Evolutionary conservation across 53 echinoderm and acorn worm species (phyloP).

Genomic region (Apostichopus leukothele): DNA sequence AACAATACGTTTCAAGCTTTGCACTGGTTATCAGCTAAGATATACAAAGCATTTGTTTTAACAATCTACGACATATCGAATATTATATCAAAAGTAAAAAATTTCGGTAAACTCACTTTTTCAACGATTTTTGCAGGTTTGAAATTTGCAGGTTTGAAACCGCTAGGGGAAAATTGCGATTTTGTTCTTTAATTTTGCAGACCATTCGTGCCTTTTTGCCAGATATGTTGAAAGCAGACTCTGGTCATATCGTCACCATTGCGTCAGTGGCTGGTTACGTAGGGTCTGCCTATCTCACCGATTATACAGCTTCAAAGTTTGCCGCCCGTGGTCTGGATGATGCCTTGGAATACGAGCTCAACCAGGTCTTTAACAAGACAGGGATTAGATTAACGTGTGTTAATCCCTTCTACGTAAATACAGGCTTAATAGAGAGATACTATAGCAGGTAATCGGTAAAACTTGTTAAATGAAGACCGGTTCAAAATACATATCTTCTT

Average conservation of each 20-base stretch:
- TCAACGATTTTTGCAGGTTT: too few species aligned
- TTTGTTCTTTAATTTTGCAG: conserved; percentile 34
- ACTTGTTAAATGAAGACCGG: too few species aligned
- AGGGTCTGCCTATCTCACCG: conserved; percentile 63
- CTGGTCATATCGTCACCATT: conserved; percentile 81
- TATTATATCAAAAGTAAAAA: too few species aligned
- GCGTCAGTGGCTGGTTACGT: conserved; percentile 68
- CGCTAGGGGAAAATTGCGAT: too few species aligned
- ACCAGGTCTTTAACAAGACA: conserved; percentile 48
- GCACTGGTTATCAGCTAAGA: too few species aligned
- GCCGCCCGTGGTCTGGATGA: conserved; percentile 76
- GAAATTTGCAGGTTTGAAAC: neutral
- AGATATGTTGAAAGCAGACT: conserved; percentile 73
- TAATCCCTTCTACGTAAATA: conserved; percentile 66
- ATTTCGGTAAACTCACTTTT: too few species aligned
- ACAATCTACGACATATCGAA: too few species aligned
- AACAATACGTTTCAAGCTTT: too few species aligned
- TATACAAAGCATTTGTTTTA: too few species aligned
- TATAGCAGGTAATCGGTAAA: conserved; percentile 49
- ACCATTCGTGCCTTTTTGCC: conserved; percentile 78
- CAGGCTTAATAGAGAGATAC: conserved; percentile 68
- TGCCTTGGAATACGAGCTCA: conserved; percentile 62
- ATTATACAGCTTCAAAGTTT: conserved; percentile 80
- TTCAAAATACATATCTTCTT: too few species aligned
- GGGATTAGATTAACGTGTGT: conserved; percentile 70